Conservation (phyloP, 2,113 vertebrate genomes). For the Meleagris gallopavo region DNA sequence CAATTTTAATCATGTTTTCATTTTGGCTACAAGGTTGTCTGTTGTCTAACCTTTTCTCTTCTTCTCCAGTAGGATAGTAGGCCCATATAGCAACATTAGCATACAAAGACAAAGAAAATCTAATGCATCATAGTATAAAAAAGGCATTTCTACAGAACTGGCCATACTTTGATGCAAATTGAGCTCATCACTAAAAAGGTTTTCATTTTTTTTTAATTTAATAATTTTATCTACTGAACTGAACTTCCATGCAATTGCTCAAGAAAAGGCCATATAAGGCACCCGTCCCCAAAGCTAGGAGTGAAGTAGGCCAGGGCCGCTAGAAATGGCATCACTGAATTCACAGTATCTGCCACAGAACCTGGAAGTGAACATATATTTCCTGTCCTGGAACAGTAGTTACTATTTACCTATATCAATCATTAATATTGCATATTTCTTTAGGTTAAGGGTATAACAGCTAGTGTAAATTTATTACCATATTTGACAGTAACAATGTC, state of each 20-base stretch:
- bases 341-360: background rate
- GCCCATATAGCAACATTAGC: background rate
- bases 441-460: background rate
- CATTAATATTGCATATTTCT: background rate
- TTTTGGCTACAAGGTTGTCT: background rate
- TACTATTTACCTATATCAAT: background rate
- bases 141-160: background rate
- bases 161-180: background rate
- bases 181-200: too few relatives aligned
- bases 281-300: slow-evolving; percentile 34
- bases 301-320: slow-evolving; percentile 43
- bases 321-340: slow-evolving; percentile 42
- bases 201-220: too few relatives aligned
- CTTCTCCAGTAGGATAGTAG: background rate
- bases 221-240: background rate
- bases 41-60: background rate
- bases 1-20: background rate
- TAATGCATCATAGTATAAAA: background rate
- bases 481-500: background rate
- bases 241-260: slow-evolving; percentile 31
- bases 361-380: background rate
- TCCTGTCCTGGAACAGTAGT: background rate
- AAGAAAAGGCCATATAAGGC: slow-evolving; percentile 17
- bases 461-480: background rate
- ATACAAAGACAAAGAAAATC: background rate